Conservation (phyloP, 2,113 vertebrate species). For the Gambusia holbrooki region DNA sequence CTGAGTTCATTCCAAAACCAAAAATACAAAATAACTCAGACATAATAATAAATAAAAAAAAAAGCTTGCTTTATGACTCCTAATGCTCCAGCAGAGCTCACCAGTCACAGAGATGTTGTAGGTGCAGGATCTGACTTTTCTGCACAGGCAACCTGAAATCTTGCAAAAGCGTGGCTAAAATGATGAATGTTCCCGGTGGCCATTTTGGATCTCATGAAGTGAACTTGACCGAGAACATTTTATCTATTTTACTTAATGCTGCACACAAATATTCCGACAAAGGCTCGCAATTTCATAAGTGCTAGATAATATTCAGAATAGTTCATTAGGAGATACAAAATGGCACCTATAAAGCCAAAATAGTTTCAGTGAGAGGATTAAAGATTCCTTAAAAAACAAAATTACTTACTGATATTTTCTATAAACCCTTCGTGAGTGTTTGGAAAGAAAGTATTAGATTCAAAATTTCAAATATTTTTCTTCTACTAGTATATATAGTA, state of each 20-base stretch:
- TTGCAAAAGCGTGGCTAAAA: conserved; percentile 51
- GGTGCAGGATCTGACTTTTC: conserved; percentile 12
- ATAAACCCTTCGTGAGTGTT: conserved; percentile 88
- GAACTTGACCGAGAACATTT: conserved; percentile 1
- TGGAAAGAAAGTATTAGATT: conserved; percentile 85
- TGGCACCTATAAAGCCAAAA: conserved; percentile 42
- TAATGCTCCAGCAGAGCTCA: conserved; percentile 18
- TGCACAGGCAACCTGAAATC: conserved; percentile 44
- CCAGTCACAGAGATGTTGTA: not conserved
- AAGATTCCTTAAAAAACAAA: conserved; percentile 40
- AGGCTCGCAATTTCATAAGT: conserved; percentile 3
- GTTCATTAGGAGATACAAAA: conserved; percentile 60
- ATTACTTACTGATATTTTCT: conserved; percentile 90
- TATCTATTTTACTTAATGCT: not conserved
- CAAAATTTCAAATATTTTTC: conserved; percentile 67
- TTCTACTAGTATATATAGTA: conserved; percentile 49
- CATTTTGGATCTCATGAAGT: conserved; percentile 63
- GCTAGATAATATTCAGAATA: not conserved
- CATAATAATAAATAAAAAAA: not conserved
- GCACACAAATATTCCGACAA: conserved; percentile 5
- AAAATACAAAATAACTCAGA: conserved; percentile 38
- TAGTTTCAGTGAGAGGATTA: conserved; percentile 33
- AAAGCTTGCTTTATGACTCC: conserved; percentile 44
- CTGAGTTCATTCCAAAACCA: conserved; percentile 53
- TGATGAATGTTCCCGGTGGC: conserved; percentile 41